Percentiles rank a stretch among this genome's conserved stretches.
These are phyloP conservation scores for Corythoichthys intestinalis DNA, from an alignment of 2,113 vertebrate species.

Conservation along the genomic window DNA sequence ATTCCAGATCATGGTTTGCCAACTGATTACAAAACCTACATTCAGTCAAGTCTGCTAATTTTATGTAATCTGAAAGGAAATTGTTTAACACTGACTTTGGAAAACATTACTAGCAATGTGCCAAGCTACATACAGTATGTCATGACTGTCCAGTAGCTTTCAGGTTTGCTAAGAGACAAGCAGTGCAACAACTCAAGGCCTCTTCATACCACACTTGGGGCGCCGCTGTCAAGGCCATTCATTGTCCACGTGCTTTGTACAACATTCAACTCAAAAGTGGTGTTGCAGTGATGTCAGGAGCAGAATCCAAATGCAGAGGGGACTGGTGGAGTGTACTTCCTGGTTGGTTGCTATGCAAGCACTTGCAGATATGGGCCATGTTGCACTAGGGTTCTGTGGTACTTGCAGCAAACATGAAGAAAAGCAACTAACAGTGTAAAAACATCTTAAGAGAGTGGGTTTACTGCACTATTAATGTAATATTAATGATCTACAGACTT, in stretches of 20 bases:
- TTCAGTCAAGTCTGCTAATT: not conserved
- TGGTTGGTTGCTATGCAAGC: not conserved
- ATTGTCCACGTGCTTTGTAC: too few relatives aligned
- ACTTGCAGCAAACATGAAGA: too few relatives aligned
- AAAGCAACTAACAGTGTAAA: too few relatives aligned
- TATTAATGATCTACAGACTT: not conserved
- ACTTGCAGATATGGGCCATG: too few relatives aligned
- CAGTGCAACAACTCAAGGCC: not conserved
- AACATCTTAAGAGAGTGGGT: not conserved
- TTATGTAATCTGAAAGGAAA: not conserved
- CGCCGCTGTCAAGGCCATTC: too few relatives aligned
- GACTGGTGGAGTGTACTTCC: not conserved
- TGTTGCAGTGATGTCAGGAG: too few relatives aligned
- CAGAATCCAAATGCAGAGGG: too few relatives aligned
- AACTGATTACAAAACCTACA: not conserved
- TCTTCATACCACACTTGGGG: too few relatives aligned
- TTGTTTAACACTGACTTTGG: not conserved
- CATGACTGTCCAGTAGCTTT: not conserved
- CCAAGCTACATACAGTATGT: not conserved
- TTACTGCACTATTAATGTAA: not conserved
- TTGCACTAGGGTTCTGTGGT: too few relatives aligned
- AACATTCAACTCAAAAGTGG: too few relatives aligned
- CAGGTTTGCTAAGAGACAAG: slow-evolving; percentile 2
- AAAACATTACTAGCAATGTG: not conserved
- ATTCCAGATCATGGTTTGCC: too few relatives aligned